Evolutionary conservation across 1,140 invertebrate species (phyloP), one percentile per base, ranked within the genome.

Genomic region (Lepidurus couesii): DNA sequence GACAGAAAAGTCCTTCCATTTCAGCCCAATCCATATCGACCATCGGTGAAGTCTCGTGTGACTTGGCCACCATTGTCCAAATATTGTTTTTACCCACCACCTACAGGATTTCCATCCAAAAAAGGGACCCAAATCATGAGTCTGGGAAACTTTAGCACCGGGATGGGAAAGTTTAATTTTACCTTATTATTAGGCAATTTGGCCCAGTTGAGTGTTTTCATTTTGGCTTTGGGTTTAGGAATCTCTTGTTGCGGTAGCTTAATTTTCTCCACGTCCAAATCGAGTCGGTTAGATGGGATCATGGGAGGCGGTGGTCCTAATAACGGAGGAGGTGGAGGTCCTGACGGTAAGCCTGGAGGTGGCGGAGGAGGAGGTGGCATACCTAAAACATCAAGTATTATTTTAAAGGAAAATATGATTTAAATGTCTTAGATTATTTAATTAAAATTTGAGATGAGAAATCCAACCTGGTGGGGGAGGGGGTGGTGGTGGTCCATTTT

Each of bases 161-260:
- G 53, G 53, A 26, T 42, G 34, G 8, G 75, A 21, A 42, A 11
- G 75, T 44, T 26, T 53, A 24, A n/a, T 16, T 83, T 85, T 82
- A 92, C 91, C 86, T 94, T 94, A 83, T 91, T 91, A 84, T 91
- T 92, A 5, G 94, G 93, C 82, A 97, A 95, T 85, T 96, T 96
- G 83, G 93, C 94, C 95, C 95, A 96, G 84, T 97, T 97, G 79
- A 96, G 91, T 6, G 95, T 95, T 85, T 95, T 95, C 95, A 96
- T 95, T 84, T 96, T 96, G n/a, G 92, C 89, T 85, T 93, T 93
- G 5, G 95, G 95, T 73, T 91, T 90, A 0, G 94, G 94, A 65
- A 91, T 95, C 82, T 93, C 91, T 84, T 95, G 93, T 83, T 96
- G 94, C 2, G 94, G 94, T 81, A 95, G 86, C 82, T 80, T 80